phyloP scores from a whole-genome alignment of 2,888 invertebrate species.

The Stenodera caucasica region DNA sequence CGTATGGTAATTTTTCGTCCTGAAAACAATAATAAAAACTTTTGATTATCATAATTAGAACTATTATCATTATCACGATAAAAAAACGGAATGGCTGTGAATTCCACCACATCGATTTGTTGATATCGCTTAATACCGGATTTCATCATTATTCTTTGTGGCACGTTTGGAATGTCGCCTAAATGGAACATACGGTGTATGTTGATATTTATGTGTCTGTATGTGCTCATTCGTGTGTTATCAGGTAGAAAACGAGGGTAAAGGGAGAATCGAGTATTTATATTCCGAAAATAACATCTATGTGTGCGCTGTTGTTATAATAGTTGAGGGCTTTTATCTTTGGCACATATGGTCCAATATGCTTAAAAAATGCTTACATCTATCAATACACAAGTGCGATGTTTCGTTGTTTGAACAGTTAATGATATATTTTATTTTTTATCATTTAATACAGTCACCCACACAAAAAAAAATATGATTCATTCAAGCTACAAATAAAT shows the following conservation, averaged over 20 bases:
- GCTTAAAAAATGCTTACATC: constrained; percentile 28
- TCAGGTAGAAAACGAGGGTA: constrained; percentile 27
- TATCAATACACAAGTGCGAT: constrained; percentile 17
- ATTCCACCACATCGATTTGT: background rate
- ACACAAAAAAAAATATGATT: background rate
- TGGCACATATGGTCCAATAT: constrained; percentile 23
- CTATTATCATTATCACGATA: background rate
- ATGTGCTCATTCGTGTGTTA: constrained; percentile 24
- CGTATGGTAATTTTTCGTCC: constrained; percentile 19
- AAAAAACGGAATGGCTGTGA: background rate
- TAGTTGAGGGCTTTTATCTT: constrained; percentile 15
- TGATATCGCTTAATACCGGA: constrained; percentile 4
- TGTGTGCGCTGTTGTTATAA: constrained; percentile 14
- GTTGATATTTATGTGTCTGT: background rate
- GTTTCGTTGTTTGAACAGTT: constrained; percentile 20
- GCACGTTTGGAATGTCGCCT: too few relatives aligned
- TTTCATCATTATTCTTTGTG: too few relatives aligned
- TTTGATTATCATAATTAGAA: background rate
- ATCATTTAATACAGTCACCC: constrained; percentile 23
- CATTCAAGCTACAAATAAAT: background rate
- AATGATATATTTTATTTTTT: constrained; percentile 24
- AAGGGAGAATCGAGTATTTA: constrained; percentile 8
- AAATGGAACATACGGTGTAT: background rate
- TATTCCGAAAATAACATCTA: constrained; percentile 25
- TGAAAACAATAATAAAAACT: background rate